These are phyloP conservation scores for Ferrisia virgata DNA, from an alignment of 2,888 invertebrate species.

Conservation along the genomic window DNA sequence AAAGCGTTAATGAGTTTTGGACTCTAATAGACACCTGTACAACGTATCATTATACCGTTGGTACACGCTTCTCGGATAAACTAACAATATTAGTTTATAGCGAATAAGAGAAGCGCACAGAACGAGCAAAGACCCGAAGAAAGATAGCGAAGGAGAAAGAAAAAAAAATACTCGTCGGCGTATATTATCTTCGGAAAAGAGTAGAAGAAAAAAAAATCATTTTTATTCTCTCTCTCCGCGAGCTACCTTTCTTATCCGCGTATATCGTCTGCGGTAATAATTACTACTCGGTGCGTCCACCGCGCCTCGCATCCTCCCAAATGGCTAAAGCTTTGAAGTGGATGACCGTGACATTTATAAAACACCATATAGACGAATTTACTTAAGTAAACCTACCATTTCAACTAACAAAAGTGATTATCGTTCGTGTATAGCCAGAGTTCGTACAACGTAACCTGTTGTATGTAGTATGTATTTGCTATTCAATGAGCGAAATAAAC, in stretches of 20 bases:
- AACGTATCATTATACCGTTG: constrained; percentile 29
- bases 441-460: background rate
- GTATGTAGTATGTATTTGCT: background rate
- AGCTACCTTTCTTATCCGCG: background rate
- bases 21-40: constrained; percentile 20
- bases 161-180: background rate
- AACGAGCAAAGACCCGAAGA: background rate
- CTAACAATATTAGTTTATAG: constrained; percentile 29
- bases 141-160: background rate
- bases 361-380: background rate
- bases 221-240: background rate
- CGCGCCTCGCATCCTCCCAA: background rate
- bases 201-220: background rate
- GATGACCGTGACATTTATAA: constrained; percentile 30
- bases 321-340: background rate
- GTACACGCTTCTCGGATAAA: constrained; percentile 20
- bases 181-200: background rate
- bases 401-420: background rate
- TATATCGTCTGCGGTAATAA: background rate
- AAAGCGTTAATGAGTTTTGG: constrained; percentile 31
- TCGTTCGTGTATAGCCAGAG: background rate
- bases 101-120: background rate
- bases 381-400: background rate
- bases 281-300: background rate
- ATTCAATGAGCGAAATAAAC: background rate